Percentiles rank a stretch among this genome's conserved stretches.
Conservation (phyloP, 2,888 invertebrate species). For the Marasmarcha lunaedactyla region DNA sequence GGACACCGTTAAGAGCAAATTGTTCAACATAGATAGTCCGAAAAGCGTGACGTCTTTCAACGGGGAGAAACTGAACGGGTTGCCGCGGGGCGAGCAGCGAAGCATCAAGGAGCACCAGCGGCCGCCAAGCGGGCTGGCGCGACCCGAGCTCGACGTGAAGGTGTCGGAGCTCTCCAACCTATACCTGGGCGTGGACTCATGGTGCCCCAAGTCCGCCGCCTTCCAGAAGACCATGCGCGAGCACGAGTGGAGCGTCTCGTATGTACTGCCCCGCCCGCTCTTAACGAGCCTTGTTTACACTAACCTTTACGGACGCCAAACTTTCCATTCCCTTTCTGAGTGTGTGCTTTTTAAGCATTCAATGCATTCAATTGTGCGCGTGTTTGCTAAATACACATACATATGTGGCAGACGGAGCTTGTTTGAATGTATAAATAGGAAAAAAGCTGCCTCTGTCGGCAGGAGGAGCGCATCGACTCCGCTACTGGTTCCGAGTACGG, state of each 20-base stretch:
- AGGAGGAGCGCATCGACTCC: slow-evolving; percentile 36
- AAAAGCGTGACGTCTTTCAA: slow-evolving; percentile 63
- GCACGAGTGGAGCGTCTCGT: slow-evolving; percentile 71
- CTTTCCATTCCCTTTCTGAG: slow-evolving; percentile 5
- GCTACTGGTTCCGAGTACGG: slow-evolving; percentile 21
- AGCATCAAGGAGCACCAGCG: slow-evolving; percentile 43
- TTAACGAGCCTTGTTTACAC: slow-evolving; percentile 17
- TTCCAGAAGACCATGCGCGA: slow-evolving; percentile 69
- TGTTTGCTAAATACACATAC: neutral
- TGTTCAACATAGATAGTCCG: slow-evolving; percentile 60
- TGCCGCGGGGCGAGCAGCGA: slow-evolving; percentile 42
- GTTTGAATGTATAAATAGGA: slow-evolving; percentile 25
- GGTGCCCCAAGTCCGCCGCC: slow-evolving; percentile 79
- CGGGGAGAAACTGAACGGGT: slow-evolving; percentile 56
- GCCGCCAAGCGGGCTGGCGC: slow-evolving; percentile 55
- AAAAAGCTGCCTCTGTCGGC: slow-evolving; percentile 22
- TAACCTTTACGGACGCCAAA: slow-evolving; percentile 7
- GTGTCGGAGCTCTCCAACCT: slow-evolving; percentile 75
- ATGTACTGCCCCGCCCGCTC: slow-evolving; percentile 34
- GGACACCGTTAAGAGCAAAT: slow-evolving; percentile 63
- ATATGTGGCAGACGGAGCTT: slow-evolving; percentile 5
- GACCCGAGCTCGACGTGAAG: slow-evolving; percentile 62
- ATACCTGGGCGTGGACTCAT: slow-evolving; percentile 78
- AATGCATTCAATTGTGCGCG: slow-evolving; percentile 1
- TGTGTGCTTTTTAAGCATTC: slow-evolving; percentile 15